Conservation (phyloP, 2,797 vertebrate genomes). For the Mergus octosetaceus region DNA sequence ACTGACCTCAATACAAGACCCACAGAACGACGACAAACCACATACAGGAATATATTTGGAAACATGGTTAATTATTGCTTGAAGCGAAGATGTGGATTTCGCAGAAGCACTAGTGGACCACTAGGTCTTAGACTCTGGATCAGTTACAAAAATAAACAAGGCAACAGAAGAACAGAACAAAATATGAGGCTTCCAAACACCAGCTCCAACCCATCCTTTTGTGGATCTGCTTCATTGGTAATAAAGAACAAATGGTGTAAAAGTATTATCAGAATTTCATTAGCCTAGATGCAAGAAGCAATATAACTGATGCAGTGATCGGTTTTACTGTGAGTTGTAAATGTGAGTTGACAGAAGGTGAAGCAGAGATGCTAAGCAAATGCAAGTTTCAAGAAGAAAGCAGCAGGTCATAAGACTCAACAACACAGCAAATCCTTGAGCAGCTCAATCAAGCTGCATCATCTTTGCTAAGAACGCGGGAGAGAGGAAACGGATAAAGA, state of each 20-base stretch:
- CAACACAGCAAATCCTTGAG: neutral
- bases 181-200: neutral
- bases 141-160: neutral
- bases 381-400: neutral
- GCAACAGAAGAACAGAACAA: neutral
- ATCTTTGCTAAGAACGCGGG: neutral
- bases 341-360: neutral
- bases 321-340: neutral
- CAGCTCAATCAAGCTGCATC: neutral
- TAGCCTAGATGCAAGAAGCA: neutral
- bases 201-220: neutral
- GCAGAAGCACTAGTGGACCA: neutral
- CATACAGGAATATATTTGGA: neutral
- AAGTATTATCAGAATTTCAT: neutral
- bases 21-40: neutral
- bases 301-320: neutral
- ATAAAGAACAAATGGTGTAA: neutral
- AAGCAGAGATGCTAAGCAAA: neutral
- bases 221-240: neutral
- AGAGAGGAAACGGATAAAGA: neutral
- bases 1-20: conserved; percentile 46
- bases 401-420: neutral
- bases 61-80: conserved; percentile 38
- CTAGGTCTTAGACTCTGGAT: neutral
- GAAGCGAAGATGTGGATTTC: conserved; percentile 38